Base-by-base conservation (phyloP, 2,113 vertebrate genomes). In the Apistogramma diplotaenia region DNA sequence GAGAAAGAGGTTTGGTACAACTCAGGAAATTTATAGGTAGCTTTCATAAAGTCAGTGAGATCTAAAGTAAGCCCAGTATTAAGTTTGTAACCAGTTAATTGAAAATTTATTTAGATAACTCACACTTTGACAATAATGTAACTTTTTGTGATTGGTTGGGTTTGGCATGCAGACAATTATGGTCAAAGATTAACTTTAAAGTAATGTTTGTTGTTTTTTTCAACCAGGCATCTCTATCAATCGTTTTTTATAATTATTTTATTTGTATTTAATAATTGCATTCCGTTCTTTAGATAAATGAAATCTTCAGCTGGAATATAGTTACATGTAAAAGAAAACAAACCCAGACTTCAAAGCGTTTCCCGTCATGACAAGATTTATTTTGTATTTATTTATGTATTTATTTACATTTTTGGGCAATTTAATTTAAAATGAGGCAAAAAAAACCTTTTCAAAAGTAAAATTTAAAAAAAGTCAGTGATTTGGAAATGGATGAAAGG, bases 61-160 rank as follows among this genome's bases (percentile, higher is more conserved):
- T n/a, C 8, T 86, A 76, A 91, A 91, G 84, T 87, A 76, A 86
- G 67, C 33, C 65, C 54, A 54, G 62, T 89, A 43, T 91, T 93
- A 65, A 87, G 56, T 73, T 81, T 81, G 79, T 70, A 67, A 81
- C 80, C 59, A 74, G 59, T 88, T 89, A 84, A 80, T 89, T 92
- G 83, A 18, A 70, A 65, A 16, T 37, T 19, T 31, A 9, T 74
- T 27, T 71, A 11, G 60, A 53, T 37, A 62, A 62, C 49, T 74
- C 43, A 21, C 13, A 59, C 77, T 78, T 90, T 19, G 8, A 8
- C 18, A 1, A 19, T 51, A 19, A n/a, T n/a, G n/a, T n/a, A n/a
- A n/a, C n/a, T n/a, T n/a, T n/a, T 6, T 43, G 13, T 43, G 40
- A 43, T 12, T 51, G 46, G 40, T 8, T 46, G 23, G 37, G 37